Conservation (phyloP, 1,140 invertebrate species). For the Chrysoperla carnea region DNA sequence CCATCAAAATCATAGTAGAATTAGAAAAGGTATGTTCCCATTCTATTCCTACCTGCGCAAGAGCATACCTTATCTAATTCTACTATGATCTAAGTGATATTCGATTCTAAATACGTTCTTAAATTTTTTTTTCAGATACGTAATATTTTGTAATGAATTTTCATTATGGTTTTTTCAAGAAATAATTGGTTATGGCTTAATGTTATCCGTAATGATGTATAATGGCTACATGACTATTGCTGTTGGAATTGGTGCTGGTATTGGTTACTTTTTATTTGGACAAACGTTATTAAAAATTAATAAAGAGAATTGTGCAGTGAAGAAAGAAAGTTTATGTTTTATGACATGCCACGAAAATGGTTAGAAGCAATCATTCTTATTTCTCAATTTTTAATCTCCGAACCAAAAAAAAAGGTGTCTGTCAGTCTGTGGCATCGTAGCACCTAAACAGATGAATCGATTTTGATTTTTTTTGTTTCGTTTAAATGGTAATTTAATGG, state of each 20-base stretch:
- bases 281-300: conserved; percentile 22
- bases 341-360: conserved; percentile 14
- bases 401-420: too few species aligned
- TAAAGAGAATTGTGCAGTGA: conserved; percentile 21
- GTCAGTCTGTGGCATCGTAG: too few species aligned
- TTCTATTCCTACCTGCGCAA: conserved; percentile 1
- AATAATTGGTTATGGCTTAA: conserved; percentile 60
- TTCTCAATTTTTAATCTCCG: too few species aligned
- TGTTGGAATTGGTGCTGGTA: conserved; percentile 52
- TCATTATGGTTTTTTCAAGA: conserved; percentile 17
- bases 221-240: conserved; percentile 65
- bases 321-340: conserved; percentile 17
- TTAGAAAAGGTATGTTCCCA: background rate
- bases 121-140: conserved; percentile 11
- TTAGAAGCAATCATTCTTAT: too few species aligned
- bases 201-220: conserved; percentile 80
- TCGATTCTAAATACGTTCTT: background rate
- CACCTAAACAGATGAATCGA: too few species aligned
- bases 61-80: too few species aligned
- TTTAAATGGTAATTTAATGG: too few species aligned
- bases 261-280: conserved; percentile 45
- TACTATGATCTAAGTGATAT: background rate
- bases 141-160: conserved; percentile 14
- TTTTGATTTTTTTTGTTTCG: too few species aligned
- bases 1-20: too few species aligned